Evolutionary conservation across 2,888 invertebrate species (phyloP).

Genomic region (Hydrotaea cyrtoneurina): DNA sequence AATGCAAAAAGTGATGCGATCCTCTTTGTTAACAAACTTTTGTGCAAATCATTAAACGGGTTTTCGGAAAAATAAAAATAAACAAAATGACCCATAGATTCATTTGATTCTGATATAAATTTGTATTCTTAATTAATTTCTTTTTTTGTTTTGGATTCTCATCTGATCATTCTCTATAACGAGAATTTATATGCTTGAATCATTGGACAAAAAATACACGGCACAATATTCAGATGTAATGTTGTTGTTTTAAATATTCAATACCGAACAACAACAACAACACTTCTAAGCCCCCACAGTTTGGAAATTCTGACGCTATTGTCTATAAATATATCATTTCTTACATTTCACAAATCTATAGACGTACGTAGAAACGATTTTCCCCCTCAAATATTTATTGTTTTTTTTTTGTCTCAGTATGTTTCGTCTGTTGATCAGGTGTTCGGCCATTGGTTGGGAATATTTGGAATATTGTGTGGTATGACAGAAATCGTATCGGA

Average conservation of each 20-base stretch:
- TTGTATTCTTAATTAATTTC: slow-evolving; percentile 26
- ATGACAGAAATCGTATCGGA: slow-evolving; percentile 7
- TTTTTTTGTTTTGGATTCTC: slow-evolving; percentile 6
- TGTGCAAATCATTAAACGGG: no score
- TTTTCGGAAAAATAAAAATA: no score
- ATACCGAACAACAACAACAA: neutral
- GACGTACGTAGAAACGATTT: neutral
- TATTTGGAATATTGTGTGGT: neutral
- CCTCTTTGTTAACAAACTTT: no score
- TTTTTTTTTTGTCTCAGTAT: slow-evolving; percentile 1
- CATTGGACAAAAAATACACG: slow-evolving; percentile 48
- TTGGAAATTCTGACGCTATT: slow-evolving; percentile 36
- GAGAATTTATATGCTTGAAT: slow-evolving; percentile 52
- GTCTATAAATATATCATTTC: slow-evolving; percentile 42
- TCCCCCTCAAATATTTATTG: neutral
- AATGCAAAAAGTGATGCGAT: no score
- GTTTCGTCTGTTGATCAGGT: neutral
- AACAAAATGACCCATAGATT: neutral
- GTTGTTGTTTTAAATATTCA: slow-evolving; percentile 45
- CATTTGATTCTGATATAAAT: slow-evolving; percentile 11
- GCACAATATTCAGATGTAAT: slow-evolving; percentile 51
- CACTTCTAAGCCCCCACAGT: neutral
- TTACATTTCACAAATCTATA: neutral
- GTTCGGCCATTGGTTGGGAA: neutral
- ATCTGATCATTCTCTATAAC: slow-evolving; percentile 2